These are phyloP conservation scores for Hippocampus abdominalis DNA, from an alignment of 2,113 vertebrate species.

Conservation along the genomic window DNA sequence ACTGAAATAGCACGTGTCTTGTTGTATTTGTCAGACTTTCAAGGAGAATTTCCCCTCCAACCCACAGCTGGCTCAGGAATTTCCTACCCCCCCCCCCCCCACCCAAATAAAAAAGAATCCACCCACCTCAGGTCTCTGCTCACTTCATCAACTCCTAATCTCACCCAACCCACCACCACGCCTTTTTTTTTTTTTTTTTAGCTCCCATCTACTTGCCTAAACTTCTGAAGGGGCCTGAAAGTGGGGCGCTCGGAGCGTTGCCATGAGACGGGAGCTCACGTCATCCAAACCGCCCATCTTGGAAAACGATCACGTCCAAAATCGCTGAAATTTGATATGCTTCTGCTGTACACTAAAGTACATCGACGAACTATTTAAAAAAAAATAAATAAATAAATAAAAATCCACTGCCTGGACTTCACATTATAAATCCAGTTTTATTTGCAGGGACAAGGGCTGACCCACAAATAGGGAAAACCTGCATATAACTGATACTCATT, in stretches of 20 bases:
- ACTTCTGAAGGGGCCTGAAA: constrained; percentile 3
- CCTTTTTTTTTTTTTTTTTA: constrained; percentile 23
- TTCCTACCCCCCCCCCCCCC: constrained; percentile 27
- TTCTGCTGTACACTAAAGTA: not conserved
- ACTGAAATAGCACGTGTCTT: constrained; percentile 62
- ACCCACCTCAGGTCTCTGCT: constrained; percentile 55
- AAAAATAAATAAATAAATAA: not conserved
- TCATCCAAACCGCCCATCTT: constrained; percentile 23
- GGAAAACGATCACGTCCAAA: constrained; percentile 2
- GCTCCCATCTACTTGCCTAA: constrained; percentile 37
- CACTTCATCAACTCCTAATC: constrained; percentile 56
- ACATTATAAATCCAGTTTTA: not conserved
- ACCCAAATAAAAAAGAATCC: constrained; percentile 6
- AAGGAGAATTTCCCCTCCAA: constrained; percentile 72
- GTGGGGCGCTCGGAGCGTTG: constrained; percentile 67
- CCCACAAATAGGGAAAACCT: no score
- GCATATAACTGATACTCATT: no score
- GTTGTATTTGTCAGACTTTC: constrained; percentile 68
- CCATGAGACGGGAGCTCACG: constrained; percentile 63
- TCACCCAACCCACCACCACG: constrained; percentile 7
- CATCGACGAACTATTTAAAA: not conserved
- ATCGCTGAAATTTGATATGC: not conserved
- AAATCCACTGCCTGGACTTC: not conserved
- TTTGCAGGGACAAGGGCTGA: no score
- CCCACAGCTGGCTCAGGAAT: constrained; percentile 76